These are phyloP conservation scores for Phodopus roborovskii DNA, from an alignment of 2,113 vertebrate genomes.

Conservation along the genomic window DNA sequence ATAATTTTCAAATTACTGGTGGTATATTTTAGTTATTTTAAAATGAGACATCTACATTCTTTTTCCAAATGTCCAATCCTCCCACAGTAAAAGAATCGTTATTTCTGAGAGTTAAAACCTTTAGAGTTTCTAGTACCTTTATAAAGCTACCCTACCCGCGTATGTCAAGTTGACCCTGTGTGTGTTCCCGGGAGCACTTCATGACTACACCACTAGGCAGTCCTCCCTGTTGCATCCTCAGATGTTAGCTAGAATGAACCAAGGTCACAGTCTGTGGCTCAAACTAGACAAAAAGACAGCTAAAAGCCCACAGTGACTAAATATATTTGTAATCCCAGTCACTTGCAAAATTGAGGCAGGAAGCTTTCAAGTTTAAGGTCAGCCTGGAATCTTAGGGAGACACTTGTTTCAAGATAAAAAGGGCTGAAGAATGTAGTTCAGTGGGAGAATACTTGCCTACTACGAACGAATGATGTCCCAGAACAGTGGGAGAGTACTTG, in stretches of 20 bases:
- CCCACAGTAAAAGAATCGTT: background rate
- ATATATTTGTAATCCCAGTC: background rate
- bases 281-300: constrained; percentile 16
- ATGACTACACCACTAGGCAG: background rate
- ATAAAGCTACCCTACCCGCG: background rate
- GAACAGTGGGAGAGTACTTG: background rate
- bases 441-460: background rate
- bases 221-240: background rate
- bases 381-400: background rate
- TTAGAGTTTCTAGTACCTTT: background rate
- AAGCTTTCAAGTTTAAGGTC: background rate
- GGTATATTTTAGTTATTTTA: background rate
- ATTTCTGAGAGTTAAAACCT: background rate
- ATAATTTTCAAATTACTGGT: background rate
- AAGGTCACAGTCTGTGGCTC: background rate
- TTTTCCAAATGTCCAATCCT: background rate
- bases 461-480: no score
- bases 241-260: background rate
- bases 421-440: background rate
- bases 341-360: background rate
- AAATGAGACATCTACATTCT: background rate
- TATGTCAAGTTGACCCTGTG: background rate
- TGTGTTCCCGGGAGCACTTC: background rate
- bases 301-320: background rate
- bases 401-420: background rate